These are phyloP conservation scores for Nannospalax galili DNA, from an alignment of 2,113 vertebrate genomes.

Conservation along the genomic window DNA sequence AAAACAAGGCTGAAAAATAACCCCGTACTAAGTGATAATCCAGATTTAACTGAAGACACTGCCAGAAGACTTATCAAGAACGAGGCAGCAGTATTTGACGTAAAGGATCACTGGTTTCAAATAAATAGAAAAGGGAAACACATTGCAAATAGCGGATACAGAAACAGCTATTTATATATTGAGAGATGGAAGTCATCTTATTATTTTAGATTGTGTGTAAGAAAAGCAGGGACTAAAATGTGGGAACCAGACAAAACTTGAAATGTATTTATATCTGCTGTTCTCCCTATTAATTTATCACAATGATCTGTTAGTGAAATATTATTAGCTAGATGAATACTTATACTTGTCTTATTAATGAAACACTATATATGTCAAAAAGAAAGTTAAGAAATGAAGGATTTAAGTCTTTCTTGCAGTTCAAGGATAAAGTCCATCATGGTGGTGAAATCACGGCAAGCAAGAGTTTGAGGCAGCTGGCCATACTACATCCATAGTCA, in stretches of 20 bases:
- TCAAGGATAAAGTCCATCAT: neutral
- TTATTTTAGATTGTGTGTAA: neutral
- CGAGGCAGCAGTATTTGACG: neutral
- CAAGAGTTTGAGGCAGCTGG: neutral
- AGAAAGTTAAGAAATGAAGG: neutral
- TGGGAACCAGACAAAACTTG: neutral
- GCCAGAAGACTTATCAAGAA: neutral
- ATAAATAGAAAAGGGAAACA: neutral
- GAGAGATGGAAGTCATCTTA: neutral
- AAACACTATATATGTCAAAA: neutral
- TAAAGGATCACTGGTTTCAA: neutral
- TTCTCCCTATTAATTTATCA: neutral
- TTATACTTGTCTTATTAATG: neutral
- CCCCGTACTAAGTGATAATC: neutral
- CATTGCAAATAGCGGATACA: constrained; percentile 54
- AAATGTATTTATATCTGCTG: neutral
- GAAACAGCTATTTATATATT: neutral
- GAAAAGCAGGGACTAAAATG: neutral
- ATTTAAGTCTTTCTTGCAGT: neutral
- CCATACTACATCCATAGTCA: too few relatives aligned
- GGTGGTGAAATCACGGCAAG: neutral
- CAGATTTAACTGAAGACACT: neutral
- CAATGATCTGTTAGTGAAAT: neutral
- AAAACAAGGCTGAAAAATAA: neutral
- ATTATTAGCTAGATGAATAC: neutral